Base-by-base conservation (phyloP, 2,797 vertebrate genomes). In the Notamacropus eugenii region DNA sequence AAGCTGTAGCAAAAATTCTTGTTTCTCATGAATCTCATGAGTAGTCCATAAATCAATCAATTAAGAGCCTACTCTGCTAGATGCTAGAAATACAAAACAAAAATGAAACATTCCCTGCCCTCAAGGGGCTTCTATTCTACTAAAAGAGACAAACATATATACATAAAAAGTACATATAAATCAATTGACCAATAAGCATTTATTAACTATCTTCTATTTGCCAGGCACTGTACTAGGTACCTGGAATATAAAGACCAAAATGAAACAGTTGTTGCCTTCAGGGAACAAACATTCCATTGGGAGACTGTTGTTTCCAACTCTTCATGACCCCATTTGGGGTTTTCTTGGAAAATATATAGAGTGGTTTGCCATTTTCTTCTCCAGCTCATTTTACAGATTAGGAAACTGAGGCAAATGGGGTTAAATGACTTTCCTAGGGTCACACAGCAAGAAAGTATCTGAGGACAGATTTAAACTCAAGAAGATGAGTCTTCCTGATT, bases 11-110 rank as follows among this genome's bases (percentile, higher is more conserved):
- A 9, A 93, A 92, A 95, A 14, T 52, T 94, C 87, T 95, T 55
- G 40, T 91, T 95, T 94, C 58, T 91, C 10, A 29, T 92, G 54
- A 46, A 92, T 67, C 46, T 95, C 74, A 74, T 90, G 56, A 90
- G 40, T n/a, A 22, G 90, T 58, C 94, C 74, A 1, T 31, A 90
- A 92, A 8, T 46, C 55, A 50, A 92, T 90, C 62, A 34, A 5
- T 8, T 24, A 31, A n/a, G 82, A 96, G 46, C 40, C 58, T 6
- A 24, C n/a, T 19, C 1, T 46, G 40, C 46, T 82, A 95, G 54
- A 46, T 29, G 4, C 5, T 46, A 92, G 82, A 93, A 27, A 5
- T 40, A 54, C 93, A 95, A 57, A n/a, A n/a, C 0, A 5, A 55
- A 0, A 40, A 57, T 5, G 1, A 22, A 10, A n/a, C 55, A 52